Evolutionary conservation across 2,888 invertebrate genomes (phyloP), one percentile per base, ranked within the genome.

Genomic region (Ochropleura leucogaster): DNA sequence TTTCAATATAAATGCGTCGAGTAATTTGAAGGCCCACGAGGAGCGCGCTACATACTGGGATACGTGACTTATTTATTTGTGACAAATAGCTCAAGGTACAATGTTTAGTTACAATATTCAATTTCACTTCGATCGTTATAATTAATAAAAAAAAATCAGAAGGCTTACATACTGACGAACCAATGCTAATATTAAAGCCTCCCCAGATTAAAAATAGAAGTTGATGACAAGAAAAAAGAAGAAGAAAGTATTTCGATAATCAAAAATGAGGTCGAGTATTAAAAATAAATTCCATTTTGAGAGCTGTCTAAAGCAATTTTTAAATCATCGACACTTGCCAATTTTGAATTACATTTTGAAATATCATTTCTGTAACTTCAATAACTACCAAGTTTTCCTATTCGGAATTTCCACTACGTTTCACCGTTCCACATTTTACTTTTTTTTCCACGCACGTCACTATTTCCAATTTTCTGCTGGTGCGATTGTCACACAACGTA

Each of bases 391-490:
- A 68, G 42, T 49, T 66, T 46, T 70, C 55, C 55, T 67, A 67
- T 79, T 71, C 66, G 40, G 51, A 78, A 76, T 74, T 82, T 62
- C 42, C 49, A 72, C 60, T 44, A 20, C 57, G 40, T 75, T 49
- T 16, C 14, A 51, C 20, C 16, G 68, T 72, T 66, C 49, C 55
- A 72, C 64, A 55, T 73, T 82, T 77, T 79, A 79, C 68, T 76
- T 86, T 88, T 90, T 91, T 88, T 87, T 47, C 9, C 44, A 64
- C 63, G 53, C 78, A 68, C 57, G 87, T 89, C 89, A 89, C 88
- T 88, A 88, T 89, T 91, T 89, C 88, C 89, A 91, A 91, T 92
- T 91, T 90, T 86, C 85, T 74, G 69, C 78, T 81, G 79, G 81
- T 83, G 84, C 81, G 69, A 86, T 82, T 85, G 87, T 87, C 87